Percentiles rank a stretch among this genome's conserved stretches.
Conservation (phyloP, 2,888 invertebrate genomes). For the Chloromyia formosa region DNA sequence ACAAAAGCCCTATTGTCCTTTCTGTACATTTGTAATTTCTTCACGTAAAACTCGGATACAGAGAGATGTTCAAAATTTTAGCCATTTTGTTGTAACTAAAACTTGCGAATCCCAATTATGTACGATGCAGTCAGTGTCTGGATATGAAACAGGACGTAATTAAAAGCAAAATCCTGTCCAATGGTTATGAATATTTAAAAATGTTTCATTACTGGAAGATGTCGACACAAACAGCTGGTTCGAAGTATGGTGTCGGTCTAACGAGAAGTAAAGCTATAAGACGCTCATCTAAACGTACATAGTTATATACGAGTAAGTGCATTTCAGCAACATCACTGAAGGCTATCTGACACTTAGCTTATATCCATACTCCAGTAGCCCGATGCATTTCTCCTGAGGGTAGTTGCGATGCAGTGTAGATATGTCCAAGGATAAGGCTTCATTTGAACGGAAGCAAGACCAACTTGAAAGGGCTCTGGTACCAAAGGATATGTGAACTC, state of each 20-base stretch:
- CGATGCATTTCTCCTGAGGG: conserved; percentile 12
- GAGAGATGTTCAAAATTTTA: no score
- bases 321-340: not conserved
- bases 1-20: no score
- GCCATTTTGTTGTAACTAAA: not conserved
- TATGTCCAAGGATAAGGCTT: not conserved
- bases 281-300: not conserved
- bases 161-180: conserved; percentile 35
- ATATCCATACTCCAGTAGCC: not conserved
- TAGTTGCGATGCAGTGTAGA: conserved; percentile 10
- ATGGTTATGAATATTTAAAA: conserved; percentile 38
- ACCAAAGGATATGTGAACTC: not conserved
- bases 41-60: no score
- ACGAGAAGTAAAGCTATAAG: not conserved
- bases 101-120: not conserved
- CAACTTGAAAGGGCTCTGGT: not conserved
- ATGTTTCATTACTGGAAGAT: conserved; percentile 20
- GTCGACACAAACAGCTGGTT: conserved; percentile 16
- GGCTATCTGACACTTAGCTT: not conserved
- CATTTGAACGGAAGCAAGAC: not conserved
- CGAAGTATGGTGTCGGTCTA: no score
- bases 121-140: not conserved
- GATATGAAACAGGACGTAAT: conserved; percentile 33
- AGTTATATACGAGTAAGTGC: not conserved
- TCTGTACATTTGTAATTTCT: no score